phyloP scores from a whole-genome alignment of 2,888 invertebrate species.

The Calliphora vomitoria region DNA sequence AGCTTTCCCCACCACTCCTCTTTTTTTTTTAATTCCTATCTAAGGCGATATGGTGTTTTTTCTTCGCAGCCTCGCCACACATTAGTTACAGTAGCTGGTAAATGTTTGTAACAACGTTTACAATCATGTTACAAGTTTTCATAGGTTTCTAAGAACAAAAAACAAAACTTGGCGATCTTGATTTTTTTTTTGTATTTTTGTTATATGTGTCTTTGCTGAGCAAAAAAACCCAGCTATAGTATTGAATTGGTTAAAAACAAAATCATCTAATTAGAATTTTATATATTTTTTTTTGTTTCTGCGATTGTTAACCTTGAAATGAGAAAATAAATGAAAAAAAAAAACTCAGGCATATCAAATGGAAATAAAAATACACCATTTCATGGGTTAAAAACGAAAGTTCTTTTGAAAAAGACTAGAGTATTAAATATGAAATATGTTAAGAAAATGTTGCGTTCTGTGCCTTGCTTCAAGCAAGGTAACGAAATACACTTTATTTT shows the following conservation, averaged over 20 bases:
- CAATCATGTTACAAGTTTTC: slow-evolving; percentile 30
- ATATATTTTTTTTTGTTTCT: slow-evolving; percentile 1
- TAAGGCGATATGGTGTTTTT: slow-evolving; percentile 1
- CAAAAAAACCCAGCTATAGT: background rate
- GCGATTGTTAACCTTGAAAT: background rate
- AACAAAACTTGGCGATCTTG: slow-evolving; percentile 1
- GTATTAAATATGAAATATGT: too few species aligned
- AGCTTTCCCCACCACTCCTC: background rate
- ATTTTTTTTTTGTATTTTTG: background rate
- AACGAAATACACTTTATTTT: too few species aligned
- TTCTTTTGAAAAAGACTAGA: too few species aligned
- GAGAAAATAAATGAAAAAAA: background rate
- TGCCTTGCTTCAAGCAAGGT: too few species aligned
- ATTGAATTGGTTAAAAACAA: background rate
- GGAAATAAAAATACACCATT: background rate
- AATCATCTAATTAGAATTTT: slow-evolving; percentile 48
- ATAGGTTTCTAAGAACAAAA: background rate
- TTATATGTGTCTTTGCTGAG: background rate
- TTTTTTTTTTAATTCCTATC: background rate
- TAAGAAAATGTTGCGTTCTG: too few species aligned
- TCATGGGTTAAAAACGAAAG: background rate
- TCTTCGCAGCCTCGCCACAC: slow-evolving; percentile 7
- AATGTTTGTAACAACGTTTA: slow-evolving; percentile 37
- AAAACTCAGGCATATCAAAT: background rate
- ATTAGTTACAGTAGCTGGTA: slow-evolving; percentile 64